phyloP scores from a whole-genome alignment of 2,797 vertebrate species.

The Vespertilio murinus region DNA sequence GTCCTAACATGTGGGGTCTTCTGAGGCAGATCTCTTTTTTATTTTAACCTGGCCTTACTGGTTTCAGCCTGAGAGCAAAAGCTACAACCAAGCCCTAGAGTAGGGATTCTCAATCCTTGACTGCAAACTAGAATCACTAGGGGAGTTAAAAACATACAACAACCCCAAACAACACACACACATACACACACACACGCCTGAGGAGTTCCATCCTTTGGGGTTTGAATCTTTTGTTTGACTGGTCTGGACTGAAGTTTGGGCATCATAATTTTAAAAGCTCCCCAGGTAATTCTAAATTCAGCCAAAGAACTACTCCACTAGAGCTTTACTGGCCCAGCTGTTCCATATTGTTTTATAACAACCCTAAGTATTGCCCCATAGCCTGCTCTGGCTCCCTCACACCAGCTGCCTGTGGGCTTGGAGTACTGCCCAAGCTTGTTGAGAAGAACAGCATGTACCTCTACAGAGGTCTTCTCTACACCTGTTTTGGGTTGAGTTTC shows the following conservation, averaged over 20 bases:
- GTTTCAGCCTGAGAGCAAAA: conserved; percentile 12
- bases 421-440: conserved; percentile 50
- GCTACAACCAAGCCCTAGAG: background rate
- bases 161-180: background rate
- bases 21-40: background rate
- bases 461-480: conserved; percentile 45
- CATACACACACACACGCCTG: background rate
- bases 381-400: conserved; percentile 32
- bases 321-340: background rate
- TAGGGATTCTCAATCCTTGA: background rate
- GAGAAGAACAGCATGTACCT: conserved; percentile 51
- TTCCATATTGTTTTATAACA: conserved; percentile 22
- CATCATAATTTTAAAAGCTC: conserved; percentile 16
- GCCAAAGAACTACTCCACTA: background rate
- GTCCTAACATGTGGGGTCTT: background rate
- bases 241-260: background rate
- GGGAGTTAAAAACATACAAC: background rate
- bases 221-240: conserved; percentile 19
- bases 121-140: background rate
- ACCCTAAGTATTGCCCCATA: conserved; percentile 22
- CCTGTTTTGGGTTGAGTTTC: conserved; percentile 54
- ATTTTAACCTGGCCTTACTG: background rate
- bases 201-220: background rate
- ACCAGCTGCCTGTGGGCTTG: conserved; percentile 41
- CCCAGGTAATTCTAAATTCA: conserved; percentile 4